These are phyloP conservation scores for Sinella curviseta DNA, from an alignment of 1,140 invertebrate species.

Conservation along the genomic window DNA sequence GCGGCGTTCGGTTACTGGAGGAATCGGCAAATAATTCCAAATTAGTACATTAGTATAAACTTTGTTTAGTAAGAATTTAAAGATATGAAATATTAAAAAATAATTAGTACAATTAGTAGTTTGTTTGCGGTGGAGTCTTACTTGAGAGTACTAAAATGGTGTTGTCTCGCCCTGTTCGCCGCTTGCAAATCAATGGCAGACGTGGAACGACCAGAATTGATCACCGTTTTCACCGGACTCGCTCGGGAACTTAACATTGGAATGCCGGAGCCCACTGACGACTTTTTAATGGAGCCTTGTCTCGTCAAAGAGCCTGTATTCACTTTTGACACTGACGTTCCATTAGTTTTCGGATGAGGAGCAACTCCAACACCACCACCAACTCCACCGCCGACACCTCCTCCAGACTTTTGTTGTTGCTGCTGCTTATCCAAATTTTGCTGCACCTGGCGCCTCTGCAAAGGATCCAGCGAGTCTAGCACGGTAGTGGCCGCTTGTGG, in stretches of 20 bases:
- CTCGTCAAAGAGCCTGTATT: constrained; percentile 34
- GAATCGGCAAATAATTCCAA: neutral
- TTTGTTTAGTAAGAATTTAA: constrained; percentile 18
- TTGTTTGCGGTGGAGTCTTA: too few relatives aligned
- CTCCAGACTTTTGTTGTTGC: neutral
- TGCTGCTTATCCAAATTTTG: constrained; percentile 31
- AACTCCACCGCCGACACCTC: neutral
- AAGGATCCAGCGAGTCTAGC: constrained; percentile 42
- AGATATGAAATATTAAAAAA: neutral
- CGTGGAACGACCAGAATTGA: constrained; percentile 40
- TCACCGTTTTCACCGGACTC: constrained; percentile 39
- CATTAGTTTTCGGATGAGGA: constrained; percentile 35
- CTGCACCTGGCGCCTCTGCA: constrained; percentile 39
- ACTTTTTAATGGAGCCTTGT: constrained; percentile 39
- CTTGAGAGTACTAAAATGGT: constrained; percentile 45
- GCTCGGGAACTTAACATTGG: constrained; percentile 44
- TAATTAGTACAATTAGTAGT: neutral
- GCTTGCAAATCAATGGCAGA: constrained; percentile 49
- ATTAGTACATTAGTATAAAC: neutral
- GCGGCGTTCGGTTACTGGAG: constrained; percentile 31
- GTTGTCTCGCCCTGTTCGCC: constrained; percentile 46
- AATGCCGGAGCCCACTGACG: constrained; percentile 25
- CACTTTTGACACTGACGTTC: constrained; percentile 4
- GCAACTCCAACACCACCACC: neutral
- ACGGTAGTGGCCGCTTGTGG: constrained; percentile 32